phyloP scores from a whole-genome alignment of 2,113 vertebrate genomes.

The Agelaius phoeniceus region DNA sequence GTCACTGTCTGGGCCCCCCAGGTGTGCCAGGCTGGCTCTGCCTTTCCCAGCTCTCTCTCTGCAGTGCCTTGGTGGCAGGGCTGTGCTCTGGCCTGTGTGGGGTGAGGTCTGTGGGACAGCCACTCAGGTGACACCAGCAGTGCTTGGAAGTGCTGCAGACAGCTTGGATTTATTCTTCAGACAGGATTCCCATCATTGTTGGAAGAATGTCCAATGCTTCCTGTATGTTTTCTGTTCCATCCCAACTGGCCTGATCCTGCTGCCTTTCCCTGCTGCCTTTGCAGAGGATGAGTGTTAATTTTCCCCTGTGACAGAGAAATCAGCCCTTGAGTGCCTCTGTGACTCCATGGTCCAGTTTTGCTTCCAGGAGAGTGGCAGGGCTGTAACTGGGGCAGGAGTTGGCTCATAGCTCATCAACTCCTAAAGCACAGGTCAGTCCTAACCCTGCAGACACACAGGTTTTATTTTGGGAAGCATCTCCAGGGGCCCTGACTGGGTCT shows the following conservation, averaged over 20 bases:
- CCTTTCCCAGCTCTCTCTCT: not conserved
- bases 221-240: not conserved
- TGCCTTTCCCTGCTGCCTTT: not conserved
- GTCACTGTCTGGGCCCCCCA: fast-evolving
- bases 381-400: not conserved
- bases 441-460: not conserved
- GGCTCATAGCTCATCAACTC: not conserved
- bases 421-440: not conserved
- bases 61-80: fast-evolving
- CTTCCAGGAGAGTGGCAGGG: not conserved
- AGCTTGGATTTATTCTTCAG: not conserved
- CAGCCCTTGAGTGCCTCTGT: not conserved
- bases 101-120: not conserved
- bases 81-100: not conserved
- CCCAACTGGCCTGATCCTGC: not conserved
- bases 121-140: not conserved
- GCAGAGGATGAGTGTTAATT: not conserved
- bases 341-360: not conserved
- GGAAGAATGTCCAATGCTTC: not conserved
- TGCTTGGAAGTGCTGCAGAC: not conserved
- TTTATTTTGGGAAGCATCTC: not conserved
- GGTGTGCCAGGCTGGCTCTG: not conserved
- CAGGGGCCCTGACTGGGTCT: not conserved
- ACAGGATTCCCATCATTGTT: not conserved
- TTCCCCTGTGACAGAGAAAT: not conserved